Conservation (phyloP, 2,113 vertebrate species). For the Caracal caracal region DNA sequence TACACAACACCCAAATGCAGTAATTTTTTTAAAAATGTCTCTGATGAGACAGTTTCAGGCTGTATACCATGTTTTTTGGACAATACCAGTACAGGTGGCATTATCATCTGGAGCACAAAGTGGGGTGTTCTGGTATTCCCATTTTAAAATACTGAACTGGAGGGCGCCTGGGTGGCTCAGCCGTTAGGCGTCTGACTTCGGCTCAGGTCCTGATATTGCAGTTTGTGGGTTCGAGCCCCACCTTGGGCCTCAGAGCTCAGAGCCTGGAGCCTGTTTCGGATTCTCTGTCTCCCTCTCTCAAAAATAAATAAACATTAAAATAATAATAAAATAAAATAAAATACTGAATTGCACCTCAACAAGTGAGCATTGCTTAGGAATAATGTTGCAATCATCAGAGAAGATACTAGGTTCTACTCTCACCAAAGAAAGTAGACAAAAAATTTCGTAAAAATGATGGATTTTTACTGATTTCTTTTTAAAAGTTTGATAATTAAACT, state of each 20-base stretch:
- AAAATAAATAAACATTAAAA: too few relatives aligned
- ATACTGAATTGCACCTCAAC: neutral
- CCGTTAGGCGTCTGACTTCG: too few relatives aligned
- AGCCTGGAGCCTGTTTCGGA: too few relatives aligned
- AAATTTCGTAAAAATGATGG: slow-evolving; percentile 1
- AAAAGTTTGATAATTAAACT: neutral
- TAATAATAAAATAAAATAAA: neutral
- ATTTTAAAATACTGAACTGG: neutral
- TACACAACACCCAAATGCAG: neutral
- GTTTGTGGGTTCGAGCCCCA: too few relatives aligned
- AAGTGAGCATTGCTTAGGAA: neutral
- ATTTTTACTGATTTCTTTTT: slow-evolving; percentile 7
- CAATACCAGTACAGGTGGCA: neutral
- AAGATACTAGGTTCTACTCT: neutral
- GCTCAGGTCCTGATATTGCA: too few relatives aligned
- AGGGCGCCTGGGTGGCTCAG: too few relatives aligned
- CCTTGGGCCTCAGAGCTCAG: too few relatives aligned
- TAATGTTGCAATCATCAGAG: neutral
- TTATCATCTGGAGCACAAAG: neutral
- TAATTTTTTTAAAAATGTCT: neutral
- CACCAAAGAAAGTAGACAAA: neutral
- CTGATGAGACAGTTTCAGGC: neutral
- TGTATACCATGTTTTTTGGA: neutral
- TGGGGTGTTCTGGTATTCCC: neutral
- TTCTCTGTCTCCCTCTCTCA: too few relatives aligned